Base-by-base conservation (phyloP, 2,888 invertebrate species). In the Kryphioiulus occultus region DNA sequence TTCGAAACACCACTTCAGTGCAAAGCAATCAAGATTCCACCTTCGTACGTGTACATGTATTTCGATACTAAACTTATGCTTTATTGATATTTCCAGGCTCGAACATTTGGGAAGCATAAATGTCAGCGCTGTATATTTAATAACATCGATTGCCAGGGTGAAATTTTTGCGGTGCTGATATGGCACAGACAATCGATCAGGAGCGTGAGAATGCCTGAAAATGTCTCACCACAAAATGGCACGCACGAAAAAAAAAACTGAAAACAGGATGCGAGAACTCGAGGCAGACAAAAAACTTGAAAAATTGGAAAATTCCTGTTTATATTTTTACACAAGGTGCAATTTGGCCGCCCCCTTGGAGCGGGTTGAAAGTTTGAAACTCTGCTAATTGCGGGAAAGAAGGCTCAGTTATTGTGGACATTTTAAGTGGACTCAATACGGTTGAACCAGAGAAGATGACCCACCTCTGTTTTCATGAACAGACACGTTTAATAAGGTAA, bases 401-500 rank as follows among this genome's bases (percentile, higher is more conserved):
- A 68, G 26, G 22, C 2, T 4, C 68, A 26, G 68, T 68, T 59
- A 59, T 59, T 59, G 19, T 7, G 53, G n/a, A 7, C 19, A n/a
- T 59, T 59, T 59, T 26, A 68, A 68, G 10, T 19, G 26, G 22
- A 68, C 68, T 22, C 68, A 68, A 68, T 68, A 68, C 26, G 68
- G 68, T 26, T 68, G 26, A 22, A 68, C 68, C 26, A 68, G 2
- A 15, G n/a, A 68, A 68, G n/a, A 26, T 26, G 26, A 68, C 68
- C 68, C n/a, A 19, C 22, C 4, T 15, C 26, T 68, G 68, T 22
- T 68, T 68, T 68, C 26, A 10, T 26, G 26, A 68, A 68, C 26
- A 68, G 68, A 68, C 68, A 68, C 26, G 68, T 68, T 68, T 68
- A 26, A 59, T 59, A 59, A 59, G 59, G 59, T 59, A 59, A n/a